Evolutionary conservation across 2,113 vertebrate species (phyloP).

Genomic region (Saccopteryx leptura): DNA sequence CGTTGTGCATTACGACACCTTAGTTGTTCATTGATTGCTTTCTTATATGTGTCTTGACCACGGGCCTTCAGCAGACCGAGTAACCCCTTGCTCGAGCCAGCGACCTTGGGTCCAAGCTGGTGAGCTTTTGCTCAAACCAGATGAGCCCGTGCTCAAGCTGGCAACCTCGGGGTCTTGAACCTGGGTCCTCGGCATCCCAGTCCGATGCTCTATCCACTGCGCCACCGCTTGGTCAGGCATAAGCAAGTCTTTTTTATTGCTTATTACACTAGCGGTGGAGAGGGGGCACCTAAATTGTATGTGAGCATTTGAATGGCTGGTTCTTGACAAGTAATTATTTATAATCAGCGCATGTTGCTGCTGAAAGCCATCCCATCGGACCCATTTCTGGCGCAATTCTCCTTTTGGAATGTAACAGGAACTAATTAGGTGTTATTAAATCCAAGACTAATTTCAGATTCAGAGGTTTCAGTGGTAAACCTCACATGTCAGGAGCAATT

Average conservation of each 20-base stretch:
- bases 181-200: too few species aligned
- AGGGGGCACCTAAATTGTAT: background rate
- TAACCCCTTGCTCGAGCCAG: too few species aligned
- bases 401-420: slow-evolving; percentile 47
- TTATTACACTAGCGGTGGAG: background rate
- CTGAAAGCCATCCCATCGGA: slow-evolving; percentile 38
- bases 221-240: too few species aligned
- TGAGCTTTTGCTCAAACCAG: too few species aligned
- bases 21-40: too few species aligned
- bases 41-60: too few species aligned
- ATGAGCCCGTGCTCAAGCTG: too few species aligned
- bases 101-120: too few species aligned
- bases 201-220: too few species aligned
- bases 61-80: too few species aligned
- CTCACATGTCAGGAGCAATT: slow-evolving; percentile 66
- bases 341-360: slow-evolving; percentile 6
- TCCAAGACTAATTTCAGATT: slow-evolving; percentile 59
- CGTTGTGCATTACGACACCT: too few species aligned
- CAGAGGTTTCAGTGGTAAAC: slow-evolving; percentile 64
- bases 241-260: background rate
- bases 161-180: too few species aligned
- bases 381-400: slow-evolving; percentile 59
- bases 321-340: slow-evolving; percentile 65
- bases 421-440: slow-evolving; percentile 65
- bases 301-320: background rate